A percentile compares a stretch with the other conserved stretches of the same genome.
phyloP scores from a whole-genome alignment of 2,113 vertebrate genomes.

The Hyperopisus bebe region DNA sequence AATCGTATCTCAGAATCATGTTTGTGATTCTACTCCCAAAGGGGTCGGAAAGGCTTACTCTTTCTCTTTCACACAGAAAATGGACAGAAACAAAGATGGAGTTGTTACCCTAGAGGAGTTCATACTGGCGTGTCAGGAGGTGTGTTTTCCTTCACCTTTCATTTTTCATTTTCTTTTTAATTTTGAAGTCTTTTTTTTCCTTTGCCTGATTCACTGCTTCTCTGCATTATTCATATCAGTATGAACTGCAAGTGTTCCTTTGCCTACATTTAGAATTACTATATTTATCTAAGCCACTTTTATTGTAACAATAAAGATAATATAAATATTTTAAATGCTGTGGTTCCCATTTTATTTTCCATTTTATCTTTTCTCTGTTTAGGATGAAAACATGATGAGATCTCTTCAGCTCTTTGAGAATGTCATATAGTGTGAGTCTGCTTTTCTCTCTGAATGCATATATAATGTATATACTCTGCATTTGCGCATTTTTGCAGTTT shows the following conservation, averaged over 20 bases:
- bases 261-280: background rate
- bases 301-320: background rate
- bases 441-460: background rate
- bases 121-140: constrained; percentile 89
- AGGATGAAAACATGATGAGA: constrained; percentile 96
- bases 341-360: background rate
- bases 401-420: constrained; percentile 98
- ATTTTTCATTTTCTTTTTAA: background rate
- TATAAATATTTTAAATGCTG: background rate
- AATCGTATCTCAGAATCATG: background rate
- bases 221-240: background rate
- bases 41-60: background rate
- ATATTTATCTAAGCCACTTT: background rate
- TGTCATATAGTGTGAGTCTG: constrained; percentile 68
- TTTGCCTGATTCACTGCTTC: background rate
- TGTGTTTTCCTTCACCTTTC: constrained; percentile 45
- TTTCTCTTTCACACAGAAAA: constrained; percentile 71
- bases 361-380: constrained; percentile 4
- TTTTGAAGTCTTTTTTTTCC: background rate
- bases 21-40: background rate
- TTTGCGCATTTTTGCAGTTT: background rate
- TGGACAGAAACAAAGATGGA: constrained; percentile 99
- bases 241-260: background rate
- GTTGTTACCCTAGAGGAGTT: constrained; percentile 96
- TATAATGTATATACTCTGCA: background rate